phyloP scores from a whole-genome alignment of 2,797 vertebrate species.

The Galagoides demidoff region DNA sequence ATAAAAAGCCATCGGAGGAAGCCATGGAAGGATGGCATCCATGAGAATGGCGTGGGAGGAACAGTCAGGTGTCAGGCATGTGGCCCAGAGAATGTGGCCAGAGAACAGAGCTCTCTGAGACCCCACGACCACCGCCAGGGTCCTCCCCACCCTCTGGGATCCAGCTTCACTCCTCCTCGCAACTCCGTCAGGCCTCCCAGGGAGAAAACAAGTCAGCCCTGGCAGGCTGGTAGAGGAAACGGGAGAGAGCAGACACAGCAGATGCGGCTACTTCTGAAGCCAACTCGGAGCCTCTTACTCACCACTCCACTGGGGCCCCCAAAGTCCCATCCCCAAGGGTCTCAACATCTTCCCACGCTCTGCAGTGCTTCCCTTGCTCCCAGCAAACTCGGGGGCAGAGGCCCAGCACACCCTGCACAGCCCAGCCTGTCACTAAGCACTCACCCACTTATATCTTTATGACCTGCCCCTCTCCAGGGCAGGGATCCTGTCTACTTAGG shows the following conservation, averaged over 20 bases:
- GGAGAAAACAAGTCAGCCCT: neutral
- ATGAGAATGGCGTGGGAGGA: fast-evolving
- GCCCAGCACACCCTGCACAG: fast-evolving
- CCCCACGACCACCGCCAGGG: fast-evolving
- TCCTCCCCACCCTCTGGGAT: neutral
- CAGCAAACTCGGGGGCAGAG: neutral
- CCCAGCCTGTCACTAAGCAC: fast-evolving
- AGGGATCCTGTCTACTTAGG: neutral
- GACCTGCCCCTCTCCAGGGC: neutral
- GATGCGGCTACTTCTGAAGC: too few relatives aligned
- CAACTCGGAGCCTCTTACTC: fast-evolving
- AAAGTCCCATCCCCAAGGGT: neutral
- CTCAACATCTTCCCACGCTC: neutral
- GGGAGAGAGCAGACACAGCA: neutral
- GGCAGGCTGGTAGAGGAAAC: neutral
- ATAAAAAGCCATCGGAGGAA: neutral
- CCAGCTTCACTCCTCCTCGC: neutral
- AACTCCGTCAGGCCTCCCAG: neutral
- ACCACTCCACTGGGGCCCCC: neutral
- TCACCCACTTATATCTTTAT: neutral
- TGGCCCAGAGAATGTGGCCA: fast-evolving
- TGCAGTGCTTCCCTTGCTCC: neutral
- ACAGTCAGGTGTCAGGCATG: neutral
- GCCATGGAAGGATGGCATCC: neutral
- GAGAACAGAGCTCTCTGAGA: neutral